Base-by-base conservation (phyloP, 2,113 vertebrate genomes). In the Hiodon tergisus region DNA sequence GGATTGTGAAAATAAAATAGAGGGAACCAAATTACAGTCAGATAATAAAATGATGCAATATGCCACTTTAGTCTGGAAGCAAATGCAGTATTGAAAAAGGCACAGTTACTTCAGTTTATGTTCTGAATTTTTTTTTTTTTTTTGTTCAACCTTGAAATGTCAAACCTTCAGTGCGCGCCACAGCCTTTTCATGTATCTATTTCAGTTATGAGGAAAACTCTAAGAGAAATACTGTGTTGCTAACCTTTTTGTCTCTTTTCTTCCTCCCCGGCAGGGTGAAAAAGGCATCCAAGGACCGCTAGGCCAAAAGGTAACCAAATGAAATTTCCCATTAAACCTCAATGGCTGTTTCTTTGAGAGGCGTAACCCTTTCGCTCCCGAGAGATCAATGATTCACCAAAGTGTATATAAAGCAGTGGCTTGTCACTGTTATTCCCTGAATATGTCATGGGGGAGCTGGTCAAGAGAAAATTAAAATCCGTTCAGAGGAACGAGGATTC, bases 291-390 rank as follows among this genome's bases (percentile, higher is more conserved):
- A 87, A 70, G 95, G 94, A 81, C 85, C 78, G 3, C 90, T 87
- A 82, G 95, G 95, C 80, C 73, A 89, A 67, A 96, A 96, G 94
- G 94, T 96, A 93, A 88, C 53, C 16, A 5, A 16, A 54, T 54
- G 13, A n/a, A 16, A 52, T 67, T 11, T 62, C 16, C 50, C 59
- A 48, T 17, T 55, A 5, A 6, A 31, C 58, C 54, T 31, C 9
- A n/a, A 1, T 9, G 57, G 6, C 71, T 16, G 2, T 60, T n/a
- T 69, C 52, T 54, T 50, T 31, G 17, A 16, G 68, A 69, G 13
- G 52, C 53, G 51, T 4, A 61, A n/a, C 59, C 71, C 47, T 50
- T 60, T 72, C 58, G 16, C 58, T 59, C 10, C 6, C 52, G 11
- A 10, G 4, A 13, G 8, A 8, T 57, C 8, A 53, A 3, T 11